These are phyloP conservation scores for Coregonus suidteri DNA, from an alignment of 2,797 vertebrate species.

Conservation along the genomic window DNA sequence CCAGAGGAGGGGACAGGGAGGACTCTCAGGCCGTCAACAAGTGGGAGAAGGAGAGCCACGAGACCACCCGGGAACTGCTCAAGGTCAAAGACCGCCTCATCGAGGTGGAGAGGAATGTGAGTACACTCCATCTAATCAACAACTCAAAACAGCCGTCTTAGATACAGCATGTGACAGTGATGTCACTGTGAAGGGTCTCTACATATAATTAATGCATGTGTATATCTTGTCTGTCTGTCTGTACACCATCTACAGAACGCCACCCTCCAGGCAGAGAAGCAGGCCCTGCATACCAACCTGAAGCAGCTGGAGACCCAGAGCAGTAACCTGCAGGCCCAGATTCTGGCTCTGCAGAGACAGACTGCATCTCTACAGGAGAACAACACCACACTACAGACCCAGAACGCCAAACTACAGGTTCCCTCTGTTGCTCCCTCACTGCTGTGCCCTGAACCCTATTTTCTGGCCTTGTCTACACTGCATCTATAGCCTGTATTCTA, in stretches of 20 bases:
- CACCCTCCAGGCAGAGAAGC: conserved; percentile 96
- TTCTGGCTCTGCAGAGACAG: conserved; percentile 92
- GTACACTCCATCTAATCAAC: conserved; percentile 41
- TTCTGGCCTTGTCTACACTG: background rate
- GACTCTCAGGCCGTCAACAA: conserved; percentile 80
- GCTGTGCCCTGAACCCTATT: background rate
- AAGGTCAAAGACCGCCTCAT: conserved; percentile 98
- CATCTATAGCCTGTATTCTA: background rate
- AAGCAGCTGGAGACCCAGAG: conserved; percentile 95
- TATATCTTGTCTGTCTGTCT: background rate
- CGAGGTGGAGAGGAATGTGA: conserved; percentile 97
- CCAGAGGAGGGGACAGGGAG: conserved; percentile 81
- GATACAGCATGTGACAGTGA: background rate
- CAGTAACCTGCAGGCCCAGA: conserved; percentile 95
- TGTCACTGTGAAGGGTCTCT: background rate
- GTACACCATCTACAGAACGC: conserved; percentile 83
- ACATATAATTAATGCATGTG: background rate
- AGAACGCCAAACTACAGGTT: conserved; percentile 97
- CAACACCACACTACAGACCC: conserved; percentile 92
- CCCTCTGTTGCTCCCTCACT: background rate
- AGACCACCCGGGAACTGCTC: conserved; percentile 91
- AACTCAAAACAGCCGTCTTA: background rate
- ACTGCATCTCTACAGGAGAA: conserved; percentile 92
- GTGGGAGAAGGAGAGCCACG: conserved; percentile 96
- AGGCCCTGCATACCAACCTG: conserved; percentile 90